phyloP scores from a whole-genome alignment of 2,113 vertebrate genomes.

The Neomonachus schauinslandi region DNA sequence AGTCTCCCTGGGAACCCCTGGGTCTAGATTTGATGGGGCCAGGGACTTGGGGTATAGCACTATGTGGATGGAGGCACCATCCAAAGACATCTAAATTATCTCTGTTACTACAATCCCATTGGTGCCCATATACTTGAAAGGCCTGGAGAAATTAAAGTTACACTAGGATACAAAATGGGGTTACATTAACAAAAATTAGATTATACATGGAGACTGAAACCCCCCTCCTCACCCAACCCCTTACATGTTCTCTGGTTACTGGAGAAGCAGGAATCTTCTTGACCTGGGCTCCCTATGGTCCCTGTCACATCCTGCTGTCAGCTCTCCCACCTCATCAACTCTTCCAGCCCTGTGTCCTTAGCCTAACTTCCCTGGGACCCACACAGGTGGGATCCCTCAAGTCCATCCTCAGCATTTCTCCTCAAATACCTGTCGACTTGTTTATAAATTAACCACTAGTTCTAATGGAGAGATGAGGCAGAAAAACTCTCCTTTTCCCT shows the following conservation, averaged over 20 bases:
- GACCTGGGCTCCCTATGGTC: background rate
- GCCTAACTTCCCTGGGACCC: background rate
- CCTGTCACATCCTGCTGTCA: background rate
- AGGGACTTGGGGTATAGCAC: background rate
- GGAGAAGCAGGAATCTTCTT: background rate
- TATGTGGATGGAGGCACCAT: background rate
- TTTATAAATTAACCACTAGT: background rate
- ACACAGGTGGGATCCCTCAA: background rate
- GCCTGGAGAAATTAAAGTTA: background rate
- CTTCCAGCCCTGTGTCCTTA: background rate
- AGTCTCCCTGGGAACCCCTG: background rate
- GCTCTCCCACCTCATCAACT: background rate
- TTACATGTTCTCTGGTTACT: background rate
- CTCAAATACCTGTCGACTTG: background rate
- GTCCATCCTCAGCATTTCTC: background rate
- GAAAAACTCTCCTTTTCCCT: background rate
- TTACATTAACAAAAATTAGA: slow-evolving; percentile 33
- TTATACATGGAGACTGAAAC: background rate
- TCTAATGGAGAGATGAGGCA: background rate
- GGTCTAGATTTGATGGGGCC: background rate
- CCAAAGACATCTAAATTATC: background rate
- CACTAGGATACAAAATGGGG: background rate
- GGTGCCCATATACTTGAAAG: background rate
- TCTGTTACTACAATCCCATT: background rate
- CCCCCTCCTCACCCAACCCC: background rate